Percentiles rank a stretch among this genome's conserved stretches.
Evolutionary conservation across 2,888 invertebrate species (phyloP).

Genomic region (Timema cristinae): DNA sequence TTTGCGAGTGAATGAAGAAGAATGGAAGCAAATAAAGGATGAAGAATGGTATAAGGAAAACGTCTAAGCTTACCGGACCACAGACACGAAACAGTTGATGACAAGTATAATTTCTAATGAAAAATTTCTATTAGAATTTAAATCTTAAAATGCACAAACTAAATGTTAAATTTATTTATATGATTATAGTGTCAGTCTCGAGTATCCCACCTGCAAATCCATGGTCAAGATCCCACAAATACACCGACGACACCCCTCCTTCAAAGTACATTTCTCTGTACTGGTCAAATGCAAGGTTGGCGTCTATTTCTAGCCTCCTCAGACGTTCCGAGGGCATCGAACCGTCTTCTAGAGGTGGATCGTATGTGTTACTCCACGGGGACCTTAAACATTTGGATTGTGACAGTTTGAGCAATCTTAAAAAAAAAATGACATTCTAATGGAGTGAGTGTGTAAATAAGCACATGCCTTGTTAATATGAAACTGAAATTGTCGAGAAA

Average conservation of each 20-base stretch:
- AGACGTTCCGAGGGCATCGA: constrained; percentile 96
- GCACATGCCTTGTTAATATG: too few species aligned
- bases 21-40: too few species aligned
- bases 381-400: constrained; percentile 56
- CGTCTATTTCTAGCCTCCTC: constrained; percentile 93
- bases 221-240: constrained; percentile 98
- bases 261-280: constrained; percentile 99
- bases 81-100: too few species aligned
- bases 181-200: background rate
- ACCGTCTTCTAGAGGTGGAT: constrained; percentile 96
- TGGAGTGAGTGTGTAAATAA: too few species aligned
- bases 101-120: too few species aligned
- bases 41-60: too few species aligned
- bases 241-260: constrained; percentile 98
- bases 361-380: constrained; percentile 98
- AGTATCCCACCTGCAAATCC: constrained; percentile 82
- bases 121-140: too few species aligned
- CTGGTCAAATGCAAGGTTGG: constrained; percentile 97
- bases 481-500: too few species aligned
- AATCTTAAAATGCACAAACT: background rate
- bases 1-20: too few species aligned
- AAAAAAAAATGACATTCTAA: too few species aligned
- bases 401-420: too few species aligned
- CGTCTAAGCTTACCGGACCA: too few species aligned
- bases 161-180: background rate